phyloP scores from a whole-genome alignment of 2,888 invertebrate genomes.

The Tuberolachnus salignus region DNA sequence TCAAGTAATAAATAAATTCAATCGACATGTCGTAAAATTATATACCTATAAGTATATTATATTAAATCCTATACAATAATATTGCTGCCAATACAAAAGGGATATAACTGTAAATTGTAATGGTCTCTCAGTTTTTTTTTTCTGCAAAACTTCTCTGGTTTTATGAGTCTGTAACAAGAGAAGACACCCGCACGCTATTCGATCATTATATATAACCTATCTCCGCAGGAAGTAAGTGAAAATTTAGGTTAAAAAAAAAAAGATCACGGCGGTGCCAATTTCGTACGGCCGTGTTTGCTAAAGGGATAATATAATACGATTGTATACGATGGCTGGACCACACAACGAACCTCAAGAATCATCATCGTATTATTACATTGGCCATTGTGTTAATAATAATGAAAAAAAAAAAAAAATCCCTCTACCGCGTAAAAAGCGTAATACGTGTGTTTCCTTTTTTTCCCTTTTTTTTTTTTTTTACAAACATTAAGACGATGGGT shows the following conservation, averaged over 20 bases:
- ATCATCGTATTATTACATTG: conserved; percentile 8
- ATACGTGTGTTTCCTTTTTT: not conserved
- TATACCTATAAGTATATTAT: not conserved
- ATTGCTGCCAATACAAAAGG: conserved; percentile 28
- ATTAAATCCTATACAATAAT: not conserved
- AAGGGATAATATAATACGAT: not conserved
- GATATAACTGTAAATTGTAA: conserved; percentile 49
- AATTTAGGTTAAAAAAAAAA: conserved; percentile 38
- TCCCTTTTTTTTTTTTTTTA: not conserved
- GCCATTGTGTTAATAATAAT: not conserved
- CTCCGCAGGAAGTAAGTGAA: conserved; percentile 53
- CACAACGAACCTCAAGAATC: conserved; percentile 47
- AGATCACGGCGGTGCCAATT: conserved; percentile 38
- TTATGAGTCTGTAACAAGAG: not conserved
- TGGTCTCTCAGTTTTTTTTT: conserved; percentile 25
- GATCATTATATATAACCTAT: conserved; percentile 30
- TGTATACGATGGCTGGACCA: conserved; percentile 16
- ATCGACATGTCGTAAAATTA: not conserved
- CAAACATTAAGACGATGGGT: conserved; percentile 30
- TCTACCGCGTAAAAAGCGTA: not conserved
- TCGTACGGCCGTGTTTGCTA: conserved; percentile 19
- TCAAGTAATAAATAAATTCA: no score
- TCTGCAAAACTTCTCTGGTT: conserved; percentile 16
- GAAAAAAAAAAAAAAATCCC: not conserved
- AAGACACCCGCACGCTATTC: not conserved